Base-by-base conservation (phyloP, 35 echinoderm and acorn worm species). In the Apostichopus parvimensis region DNA sequence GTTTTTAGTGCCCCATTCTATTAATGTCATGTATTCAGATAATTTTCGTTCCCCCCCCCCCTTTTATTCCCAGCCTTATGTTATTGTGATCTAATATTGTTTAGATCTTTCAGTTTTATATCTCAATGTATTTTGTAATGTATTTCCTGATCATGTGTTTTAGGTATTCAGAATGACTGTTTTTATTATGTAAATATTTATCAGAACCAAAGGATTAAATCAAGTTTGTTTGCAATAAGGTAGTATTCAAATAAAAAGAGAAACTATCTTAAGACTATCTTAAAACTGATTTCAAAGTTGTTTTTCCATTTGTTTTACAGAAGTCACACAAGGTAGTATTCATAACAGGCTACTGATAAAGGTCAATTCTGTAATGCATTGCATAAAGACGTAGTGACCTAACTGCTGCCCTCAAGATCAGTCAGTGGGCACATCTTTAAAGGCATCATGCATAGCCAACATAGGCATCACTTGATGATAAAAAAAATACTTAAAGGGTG, bases 181-280 rank as follows among this genome's bases (percentile, higher is more conserved):
- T 68, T 68, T 68, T 68, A 68, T 68, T 0, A 68, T 68, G 64
- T 68, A 68, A 68, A 68, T 68, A 68, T 68, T 68, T 68, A 68
- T 68, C 64, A 14, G 64, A 68, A 68, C 64, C 64, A 68, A 68
- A 68, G 64, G 64, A 68, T 68, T 11, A 68, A 11, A 68, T 10
- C 64, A 68, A 14, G 18, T 82, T 82, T 82, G 79, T 53, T 82
- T 82, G 79, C 79, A 82, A 82, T 82, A 82, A 82, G 79, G 52
- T 82, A 82, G 79, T 82, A 82, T 82, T 82, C 79, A 55, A 28
- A 53, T 53, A 82, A 82, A 53, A 56, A 45, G 34, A 45, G 0
- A 17, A 82, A 0, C 34, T 45, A 45, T 45, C 34, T 45, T 45
- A 45, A 45, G 3, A 45, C 34, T 45, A 45, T 45, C 34, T 45